phyloP scores from a whole-genome alignment of 2,797 vertebrate genomes.

The Pempheris klunzingeri region DNA sequence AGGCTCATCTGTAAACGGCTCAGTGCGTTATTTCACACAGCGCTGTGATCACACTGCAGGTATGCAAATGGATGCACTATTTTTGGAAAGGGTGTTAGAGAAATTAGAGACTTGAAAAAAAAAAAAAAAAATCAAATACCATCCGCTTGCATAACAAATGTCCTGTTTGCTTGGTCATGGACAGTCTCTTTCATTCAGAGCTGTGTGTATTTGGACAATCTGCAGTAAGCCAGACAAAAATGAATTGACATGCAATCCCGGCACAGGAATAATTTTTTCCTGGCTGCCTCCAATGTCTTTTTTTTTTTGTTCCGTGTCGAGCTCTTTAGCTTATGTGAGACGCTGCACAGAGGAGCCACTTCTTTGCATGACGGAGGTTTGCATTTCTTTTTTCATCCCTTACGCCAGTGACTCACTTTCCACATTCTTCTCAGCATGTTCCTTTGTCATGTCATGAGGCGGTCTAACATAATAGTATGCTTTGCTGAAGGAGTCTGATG shows the following conservation, averaged over 20 bases:
- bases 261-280: neutral
- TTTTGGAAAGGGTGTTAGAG: constrained; percentile 69
- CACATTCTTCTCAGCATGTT: constrained; percentile 7
- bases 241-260: constrained; percentile 6
- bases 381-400: constrained; percentile 16
- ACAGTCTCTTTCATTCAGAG: constrained; percentile 14
- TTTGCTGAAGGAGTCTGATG: constrained; percentile 34
- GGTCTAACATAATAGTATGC: neutral
- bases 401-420: constrained; percentile 30
- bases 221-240: constrained; percentile 5
- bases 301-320: constrained; percentile 15
- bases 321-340: neutral
- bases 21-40: constrained; percentile 69
- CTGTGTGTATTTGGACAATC: constrained; percentile 22
- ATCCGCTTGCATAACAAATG: constrained; percentile 48
- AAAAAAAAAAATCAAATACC: constrained; percentile 23
- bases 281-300: neutral
- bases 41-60: constrained; percentile 63
- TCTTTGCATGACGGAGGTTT: constrained; percentile 8
- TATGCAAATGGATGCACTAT: constrained; percentile 77
- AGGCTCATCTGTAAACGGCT: constrained; percentile 66
- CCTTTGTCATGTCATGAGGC: constrained; percentile 7
- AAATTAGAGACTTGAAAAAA: constrained; percentile 56
- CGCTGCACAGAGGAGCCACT: constrained; percentile 2
- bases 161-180: constrained; percentile 12